phyloP scores from a whole-genome alignment of 2,888 invertebrate genomes.

The Drosophila mettleri region DNA sequence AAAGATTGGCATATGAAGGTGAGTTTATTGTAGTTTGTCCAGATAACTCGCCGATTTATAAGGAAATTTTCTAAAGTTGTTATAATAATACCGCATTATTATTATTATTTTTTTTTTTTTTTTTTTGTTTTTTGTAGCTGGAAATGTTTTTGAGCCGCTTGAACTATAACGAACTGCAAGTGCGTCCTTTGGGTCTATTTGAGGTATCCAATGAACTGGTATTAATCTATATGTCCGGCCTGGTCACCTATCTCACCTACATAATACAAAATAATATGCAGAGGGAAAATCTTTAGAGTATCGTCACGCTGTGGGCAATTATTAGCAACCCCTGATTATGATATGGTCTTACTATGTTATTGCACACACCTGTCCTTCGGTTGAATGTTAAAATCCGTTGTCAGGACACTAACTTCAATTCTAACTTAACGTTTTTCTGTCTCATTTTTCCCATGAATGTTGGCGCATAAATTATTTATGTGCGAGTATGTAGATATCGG shows the following conservation, averaged over 20 bases:
- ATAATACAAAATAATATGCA: constrained; percentile 55
- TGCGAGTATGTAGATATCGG: constrained; percentile 7
- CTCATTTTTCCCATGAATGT: constrained; percentile 72
- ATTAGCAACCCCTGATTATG: constrained; percentile 33
- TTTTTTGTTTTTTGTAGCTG: constrained; percentile 41
- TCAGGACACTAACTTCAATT: constrained; percentile 67
- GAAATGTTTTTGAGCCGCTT: constrained; percentile 67
- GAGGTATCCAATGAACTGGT: constrained; percentile 71
- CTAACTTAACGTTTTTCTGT: constrained; percentile 71
- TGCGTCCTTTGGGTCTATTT: constrained; percentile 65
- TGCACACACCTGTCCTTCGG: constrained; percentile 59
- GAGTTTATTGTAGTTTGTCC: too few relatives aligned
- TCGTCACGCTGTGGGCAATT: constrained; percentile 61
- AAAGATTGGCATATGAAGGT: constrained; percentile 44
- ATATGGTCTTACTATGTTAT: constrained; percentile 19
- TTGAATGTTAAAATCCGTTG: constrained; percentile 62
- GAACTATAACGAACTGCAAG: constrained; percentile 60
- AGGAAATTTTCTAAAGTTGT: background rate
- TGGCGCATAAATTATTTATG: constrained; percentile 69
- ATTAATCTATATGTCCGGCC: constrained; percentile 61
- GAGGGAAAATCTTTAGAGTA: constrained; percentile 37
- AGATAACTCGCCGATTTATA: too few relatives aligned
- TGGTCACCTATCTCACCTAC: constrained; percentile 69
- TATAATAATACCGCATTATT: too few relatives aligned
- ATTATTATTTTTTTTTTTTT: background rate